A percentile compares a stretch with the other conserved stretches of the same genome.
Evolutionary conservation across 2,113 vertebrate genomes (phyloP).

Genomic region (Lycocorax pyrrhopterus): DNA sequence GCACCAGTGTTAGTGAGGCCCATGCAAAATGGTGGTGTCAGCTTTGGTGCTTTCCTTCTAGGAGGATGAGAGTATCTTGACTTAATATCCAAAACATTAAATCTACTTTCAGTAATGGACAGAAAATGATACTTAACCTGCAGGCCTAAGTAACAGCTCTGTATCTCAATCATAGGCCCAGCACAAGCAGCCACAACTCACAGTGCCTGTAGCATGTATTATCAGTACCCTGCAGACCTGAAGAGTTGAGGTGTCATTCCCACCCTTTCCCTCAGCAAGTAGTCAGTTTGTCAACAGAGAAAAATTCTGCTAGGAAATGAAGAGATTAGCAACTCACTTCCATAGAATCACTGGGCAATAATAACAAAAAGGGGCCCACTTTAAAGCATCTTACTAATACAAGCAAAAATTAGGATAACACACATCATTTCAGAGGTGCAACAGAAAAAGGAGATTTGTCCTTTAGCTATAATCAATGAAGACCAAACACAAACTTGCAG

Average conservation of each 20-base stretch:
- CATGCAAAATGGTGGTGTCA: neutral
- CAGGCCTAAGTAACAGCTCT: neutral
- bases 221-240: neutral
- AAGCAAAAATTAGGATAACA: neutral
- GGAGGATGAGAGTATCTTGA: neutral
- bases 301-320: neutral
- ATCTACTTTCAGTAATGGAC: neutral
- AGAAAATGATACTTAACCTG: neutral
- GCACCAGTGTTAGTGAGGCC: neutral
- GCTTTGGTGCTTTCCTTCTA: neutral
- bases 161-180: neutral
- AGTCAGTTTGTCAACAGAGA: neutral
- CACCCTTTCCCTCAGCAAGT: neutral
- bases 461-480: neutral
- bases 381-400: neutral
- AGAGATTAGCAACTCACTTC: neutral
- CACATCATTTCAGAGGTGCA: neutral
- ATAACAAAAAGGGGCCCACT: neutral
- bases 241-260: neutral
- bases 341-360: neutral
- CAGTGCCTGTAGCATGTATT: fast-evolving
- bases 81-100: neutral
- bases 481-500: neutral
- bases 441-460: neutral
- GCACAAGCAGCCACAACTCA: neutral